These are phyloP conservation scores for Coremacera marginata DNA, from an alignment of 2,888 invertebrate genomes.

Conservation along the genomic window DNA sequence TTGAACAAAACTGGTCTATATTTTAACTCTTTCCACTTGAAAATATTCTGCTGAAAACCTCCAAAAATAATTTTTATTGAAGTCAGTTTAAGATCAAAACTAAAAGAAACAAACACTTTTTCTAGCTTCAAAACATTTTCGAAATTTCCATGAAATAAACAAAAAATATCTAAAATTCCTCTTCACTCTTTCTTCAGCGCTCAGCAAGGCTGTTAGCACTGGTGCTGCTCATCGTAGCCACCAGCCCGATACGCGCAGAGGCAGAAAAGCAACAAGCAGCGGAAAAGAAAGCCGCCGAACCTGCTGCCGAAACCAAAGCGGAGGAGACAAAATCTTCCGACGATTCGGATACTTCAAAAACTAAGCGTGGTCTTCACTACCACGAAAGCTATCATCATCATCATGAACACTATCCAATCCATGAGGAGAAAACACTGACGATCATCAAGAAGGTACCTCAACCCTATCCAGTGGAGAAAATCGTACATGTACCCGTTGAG, in stretches of 20 bases:
- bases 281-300: slow-evolving; percentile 68
- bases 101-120: too few relatives aligned
- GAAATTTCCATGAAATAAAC: too few relatives aligned
- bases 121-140: too few relatives aligned
- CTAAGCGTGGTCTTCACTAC: slow-evolving; percentile 79
- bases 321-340: slow-evolving; percentile 60
- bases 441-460: slow-evolving; percentile 81
- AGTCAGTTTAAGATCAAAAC: too few relatives aligned
- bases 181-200: slow-evolving; percentile 55
- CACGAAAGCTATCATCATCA: slow-evolving; percentile 69
- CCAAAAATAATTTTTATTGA: too few relatives aligned
- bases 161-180: background rate
- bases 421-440: slow-evolving; percentile 77
- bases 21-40: too few relatives aligned
- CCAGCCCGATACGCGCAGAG: slow-evolving; percentile 67
- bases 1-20: too few relatives aligned
- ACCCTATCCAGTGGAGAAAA: slow-evolving; percentile 78
- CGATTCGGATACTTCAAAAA: slow-evolving; percentile 76
- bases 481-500: slow-evolving; percentile 75
- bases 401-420: slow-evolving; percentile 62
- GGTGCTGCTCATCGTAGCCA: slow-evolving; percentile 72
- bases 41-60: too few relatives aligned
- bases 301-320: slow-evolving; percentile 44
- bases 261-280: slow-evolving; percentile 72
- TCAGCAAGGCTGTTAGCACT: slow-evolving; percentile 70